Evolutionary conservation across 2,113 vertebrate genomes (phyloP).

Genomic region (Sula dactylatra): DNA sequence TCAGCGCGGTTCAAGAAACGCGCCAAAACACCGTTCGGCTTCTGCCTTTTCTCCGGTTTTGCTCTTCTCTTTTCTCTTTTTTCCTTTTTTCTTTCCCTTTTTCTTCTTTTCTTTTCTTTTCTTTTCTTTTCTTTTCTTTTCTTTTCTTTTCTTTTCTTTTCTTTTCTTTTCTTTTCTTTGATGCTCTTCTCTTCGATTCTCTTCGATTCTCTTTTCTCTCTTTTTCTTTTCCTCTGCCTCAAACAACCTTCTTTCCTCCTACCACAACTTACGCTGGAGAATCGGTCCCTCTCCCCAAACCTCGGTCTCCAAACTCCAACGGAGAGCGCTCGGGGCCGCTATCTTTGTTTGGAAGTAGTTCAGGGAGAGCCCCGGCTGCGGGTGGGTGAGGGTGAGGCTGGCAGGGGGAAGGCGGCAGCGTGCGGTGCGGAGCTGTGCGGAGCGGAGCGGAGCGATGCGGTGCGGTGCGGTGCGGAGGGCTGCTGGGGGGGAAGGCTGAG

Average conservation of each 20-base stretch:
- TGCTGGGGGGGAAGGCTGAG: not conserved
- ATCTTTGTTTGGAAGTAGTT: not conserved
- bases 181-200: too few relatives aligned
- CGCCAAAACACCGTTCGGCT: not conserved
- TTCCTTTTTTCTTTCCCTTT: too few relatives aligned
- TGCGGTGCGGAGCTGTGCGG: not conserved
- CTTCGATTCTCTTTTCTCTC: too few relatives aligned
- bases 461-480: not conserved
- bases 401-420: not conserved
- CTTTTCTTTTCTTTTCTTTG: too few relatives aligned
- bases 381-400: not conserved
- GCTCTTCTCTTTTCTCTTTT: not conserved
- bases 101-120: too few relatives aligned
- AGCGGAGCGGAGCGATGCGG: not conserved
- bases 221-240: accelerated
- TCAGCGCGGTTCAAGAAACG: not conserved
- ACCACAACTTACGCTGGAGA: not conserved
- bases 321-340: not conserved
- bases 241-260: not conserved
- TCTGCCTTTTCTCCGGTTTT: not conserved
- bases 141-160: not conserved
- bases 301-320: not conserved
- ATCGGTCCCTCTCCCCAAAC: not conserved
- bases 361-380: not conserved
- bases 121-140: constrained; percentile 64